Conservation (phyloP, 2,113 vertebrate species). For the Macheiramphus alcinus region DNA sequence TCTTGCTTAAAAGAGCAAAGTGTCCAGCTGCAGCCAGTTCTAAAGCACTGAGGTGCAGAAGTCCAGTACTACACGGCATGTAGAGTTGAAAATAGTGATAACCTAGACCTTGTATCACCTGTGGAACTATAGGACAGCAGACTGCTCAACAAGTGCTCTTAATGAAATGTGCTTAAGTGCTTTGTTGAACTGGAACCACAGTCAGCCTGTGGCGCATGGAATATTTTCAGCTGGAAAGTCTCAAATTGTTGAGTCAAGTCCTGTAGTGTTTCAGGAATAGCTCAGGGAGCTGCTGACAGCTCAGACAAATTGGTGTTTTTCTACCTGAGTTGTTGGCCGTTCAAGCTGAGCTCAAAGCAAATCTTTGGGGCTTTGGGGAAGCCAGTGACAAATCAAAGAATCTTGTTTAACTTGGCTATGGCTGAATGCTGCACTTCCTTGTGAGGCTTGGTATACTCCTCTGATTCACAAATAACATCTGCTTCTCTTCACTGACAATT, state of each 20-base stretch:
- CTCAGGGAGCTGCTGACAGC: neutral
- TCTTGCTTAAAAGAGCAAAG: neutral
- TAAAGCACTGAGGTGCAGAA: neutral
- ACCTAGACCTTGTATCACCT: neutral
- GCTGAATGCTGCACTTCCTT: neutral
- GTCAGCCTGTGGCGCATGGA: neutral
- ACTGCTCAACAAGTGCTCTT: neutral
- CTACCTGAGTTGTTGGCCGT: neutral
- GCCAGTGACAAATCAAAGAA: neutral
- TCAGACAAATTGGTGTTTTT: slow-evolving; percentile 12
- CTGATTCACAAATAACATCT: neutral
- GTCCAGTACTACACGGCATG: neutral
- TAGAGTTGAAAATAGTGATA: neutral
- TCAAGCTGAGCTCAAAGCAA: neutral
- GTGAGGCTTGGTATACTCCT: neutral
- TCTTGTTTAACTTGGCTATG: neutral
- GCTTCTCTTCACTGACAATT: neutral
- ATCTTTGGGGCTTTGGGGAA: neutral
- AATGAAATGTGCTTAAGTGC: neutral
- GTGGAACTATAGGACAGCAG: neutral
- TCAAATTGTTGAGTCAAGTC: neutral
- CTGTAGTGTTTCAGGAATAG: neutral
- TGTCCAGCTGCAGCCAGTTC: neutral
- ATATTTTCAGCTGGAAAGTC: neutral
- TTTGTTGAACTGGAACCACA: neutral